Evolutionary conservation across 2,113 vertebrate species (phyloP), one percentile per base, ranked within the genome.

Genomic region (Rhagologus leucostigma): DNA sequence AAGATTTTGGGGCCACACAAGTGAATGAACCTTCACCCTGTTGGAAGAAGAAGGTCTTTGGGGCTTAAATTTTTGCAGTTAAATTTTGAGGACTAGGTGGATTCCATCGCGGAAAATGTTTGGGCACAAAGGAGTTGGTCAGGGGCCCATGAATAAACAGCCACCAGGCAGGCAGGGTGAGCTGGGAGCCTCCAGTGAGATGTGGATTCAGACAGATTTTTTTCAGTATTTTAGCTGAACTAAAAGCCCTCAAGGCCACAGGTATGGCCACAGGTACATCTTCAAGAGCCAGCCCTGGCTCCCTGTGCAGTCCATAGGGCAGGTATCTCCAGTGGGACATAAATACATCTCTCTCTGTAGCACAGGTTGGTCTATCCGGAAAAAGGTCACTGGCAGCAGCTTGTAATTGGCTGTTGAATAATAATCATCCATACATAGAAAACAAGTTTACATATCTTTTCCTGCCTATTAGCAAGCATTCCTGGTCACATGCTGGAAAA

Each of bases 121-220:
- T 30, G 11, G 53, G 22, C 18, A 56, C 27, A 29, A 37, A 42
- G 11, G 47, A 32, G 3, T 13, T 26, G 13, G 22, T 16, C 42
- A 33, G 39, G 35, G 33, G 37, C 1, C 1, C 5, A 3, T 2
- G 30, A 17, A 15, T 1, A 8, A 15, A 14, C 21, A 65, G 46
- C 7, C 29, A 41, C 30, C 32, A 56, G 22, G 13, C 47, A 41
- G 26, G 52, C 57, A 87, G 33, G 21, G 35, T 44, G 71, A 73
- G 16, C 26, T 53, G 52, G 21, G 33, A 39, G 10, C 10, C 19
- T 69, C 2, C 18, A 44, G 19, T 32, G 22, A 73, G 7, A 10
- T 18, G 22, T 35, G 65, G 14, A 39, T 78, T 52, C 39, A 75
- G 18, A 42, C 23, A 55, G 62, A 49, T 8, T 82, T 89, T 21